These are phyloP conservation scores for Euspilapteryx auroguttella DNA, from an alignment of 2,888 invertebrate species.

Conservation along the genomic window DNA sequence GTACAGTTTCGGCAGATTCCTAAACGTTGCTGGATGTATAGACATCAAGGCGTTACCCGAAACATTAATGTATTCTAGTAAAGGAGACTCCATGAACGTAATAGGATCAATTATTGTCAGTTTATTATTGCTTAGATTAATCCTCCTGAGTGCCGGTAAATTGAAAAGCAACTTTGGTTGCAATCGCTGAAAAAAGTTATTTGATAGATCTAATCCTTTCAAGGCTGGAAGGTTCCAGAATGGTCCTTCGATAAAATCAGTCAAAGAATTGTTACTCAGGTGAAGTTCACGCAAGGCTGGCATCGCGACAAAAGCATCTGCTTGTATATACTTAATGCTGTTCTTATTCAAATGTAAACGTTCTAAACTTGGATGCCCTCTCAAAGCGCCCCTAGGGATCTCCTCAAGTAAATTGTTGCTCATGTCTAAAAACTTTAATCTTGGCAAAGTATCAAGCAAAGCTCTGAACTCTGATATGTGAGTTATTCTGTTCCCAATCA, in stretches of 20 bases:
- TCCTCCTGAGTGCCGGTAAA: constrained; percentile 71
- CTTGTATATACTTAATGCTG: constrained; percentile 70
- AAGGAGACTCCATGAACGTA: constrained; percentile 70
- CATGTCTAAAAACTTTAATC: constrained; percentile 76
- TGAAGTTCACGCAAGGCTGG: constrained; percentile 81
- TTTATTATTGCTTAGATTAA: constrained; percentile 77
- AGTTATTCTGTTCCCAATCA: constrained; percentile 76
- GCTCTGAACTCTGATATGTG: constrained; percentile 75
- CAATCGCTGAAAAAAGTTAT: constrained; percentile 72
- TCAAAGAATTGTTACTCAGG: constrained; percentile 80
- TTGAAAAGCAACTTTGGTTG: constrained; percentile 74
- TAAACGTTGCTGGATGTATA: constrained; percentile 76
- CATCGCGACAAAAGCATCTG: constrained; percentile 82
- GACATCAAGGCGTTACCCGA: constrained; percentile 73
- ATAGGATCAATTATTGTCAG: constrained; percentile 71
- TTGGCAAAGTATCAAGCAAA: constrained; percentile 75
- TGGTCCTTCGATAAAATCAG: constrained; percentile 71
- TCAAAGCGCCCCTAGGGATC: constrained; percentile 75
- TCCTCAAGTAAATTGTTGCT: constrained; percentile 77
- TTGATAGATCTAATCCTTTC: constrained; percentile 81
- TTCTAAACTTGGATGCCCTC: constrained; percentile 80
- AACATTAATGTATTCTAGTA: constrained; percentile 78
- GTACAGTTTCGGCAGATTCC: constrained; percentile 72
- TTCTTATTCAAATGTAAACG: constrained; percentile 82
- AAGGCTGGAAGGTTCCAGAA: constrained; percentile 84